Conservation (phyloP, 2,888 invertebrate genomes). For the Chelonus formosanus region DNA sequence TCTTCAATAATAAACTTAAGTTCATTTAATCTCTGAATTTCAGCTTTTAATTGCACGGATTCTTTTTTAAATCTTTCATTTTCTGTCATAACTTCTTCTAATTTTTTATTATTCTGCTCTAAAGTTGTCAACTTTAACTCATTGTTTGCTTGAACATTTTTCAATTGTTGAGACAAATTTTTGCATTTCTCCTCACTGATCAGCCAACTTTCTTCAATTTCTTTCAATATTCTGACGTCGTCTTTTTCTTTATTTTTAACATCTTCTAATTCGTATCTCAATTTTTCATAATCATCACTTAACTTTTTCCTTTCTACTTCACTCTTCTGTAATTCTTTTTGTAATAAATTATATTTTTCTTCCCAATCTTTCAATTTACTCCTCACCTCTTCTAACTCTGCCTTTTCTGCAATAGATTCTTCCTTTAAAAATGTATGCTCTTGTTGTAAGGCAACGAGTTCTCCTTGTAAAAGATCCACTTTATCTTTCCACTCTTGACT, state of each 20-base stretch:
- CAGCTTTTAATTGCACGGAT: no score
- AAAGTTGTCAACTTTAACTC: slow-evolving; percentile 30
- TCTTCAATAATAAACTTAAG: slow-evolving; percentile 16
- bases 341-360: slow-evolving; percentile 16
- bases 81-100: no score
- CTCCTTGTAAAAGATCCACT: slow-evolving; percentile 57
- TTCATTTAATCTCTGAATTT: slow-evolving; percentile 24
- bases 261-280: slow-evolving; percentile 46
- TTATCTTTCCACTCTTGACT: slow-evolving; percentile 33
- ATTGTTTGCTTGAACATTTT: slow-evolving; percentile 27
- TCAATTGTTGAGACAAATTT: slow-evolving; percentile 33
- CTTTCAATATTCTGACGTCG: slow-evolving; percentile 22
- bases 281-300: slow-evolving; percentile 51
- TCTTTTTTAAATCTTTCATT: no score
- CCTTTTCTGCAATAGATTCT: slow-evolving; percentile 37
- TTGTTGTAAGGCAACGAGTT: slow-evolving; percentile 54
- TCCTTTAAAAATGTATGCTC: slow-evolving; percentile 51
- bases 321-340: no score
- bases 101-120: slow-evolving; percentile 27
- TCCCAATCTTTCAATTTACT: slow-evolving; percentile 27
- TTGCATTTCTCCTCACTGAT: slow-evolving; percentile 14
- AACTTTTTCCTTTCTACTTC: slow-evolving; percentile 56
- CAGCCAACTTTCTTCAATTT: slow-evolving; percentile 45
- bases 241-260: slow-evolving; percentile 43
- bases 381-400: slow-evolving; percentile 29